Percentiles rank a stretch among this genome's conserved stretches.
Evolutionary conservation across 2,113 vertebrate species (phyloP).

Genomic region (Phyllostomus discolor): DNA sequence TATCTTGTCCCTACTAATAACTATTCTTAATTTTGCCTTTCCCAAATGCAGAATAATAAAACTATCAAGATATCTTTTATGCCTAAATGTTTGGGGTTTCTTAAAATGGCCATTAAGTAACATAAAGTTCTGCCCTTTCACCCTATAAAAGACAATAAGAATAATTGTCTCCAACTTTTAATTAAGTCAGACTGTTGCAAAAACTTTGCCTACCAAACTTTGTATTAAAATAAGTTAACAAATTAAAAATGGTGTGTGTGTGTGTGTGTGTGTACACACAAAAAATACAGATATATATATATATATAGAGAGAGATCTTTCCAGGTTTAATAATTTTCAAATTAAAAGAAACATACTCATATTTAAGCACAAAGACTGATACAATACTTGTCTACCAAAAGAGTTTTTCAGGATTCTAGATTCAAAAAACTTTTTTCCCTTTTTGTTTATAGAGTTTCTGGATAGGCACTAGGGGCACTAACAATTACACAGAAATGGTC

Average conservation of each 20-base stretch:
- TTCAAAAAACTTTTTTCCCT: background rate
- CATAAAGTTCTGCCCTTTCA: background rate
- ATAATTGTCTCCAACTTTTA: constrained; percentile 4
- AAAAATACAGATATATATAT: too few relatives aligned
- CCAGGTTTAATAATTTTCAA: background rate
- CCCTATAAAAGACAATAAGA: background rate
- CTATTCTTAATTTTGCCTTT: background rate
- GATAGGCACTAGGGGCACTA: background rate
- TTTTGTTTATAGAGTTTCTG: background rate
- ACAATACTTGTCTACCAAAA: background rate
- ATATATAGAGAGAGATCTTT: background rate
- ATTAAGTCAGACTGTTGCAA: background rate
- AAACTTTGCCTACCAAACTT: background rate
- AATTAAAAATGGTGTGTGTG: background rate
- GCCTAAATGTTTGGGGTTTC: background rate
- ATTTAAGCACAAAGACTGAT: constrained; percentile 15
- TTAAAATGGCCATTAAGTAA: background rate
- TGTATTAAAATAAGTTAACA: background rate
- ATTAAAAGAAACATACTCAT: background rate
- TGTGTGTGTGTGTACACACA: background rate
- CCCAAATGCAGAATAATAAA: background rate
- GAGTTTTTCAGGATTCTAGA: background rate
- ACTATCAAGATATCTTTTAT: background rate
- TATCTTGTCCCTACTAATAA: background rate
- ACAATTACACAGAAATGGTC: background rate